Conservation (phyloP, 1,140 invertebrate species). For the Reticulitermes speratus region DNA sequence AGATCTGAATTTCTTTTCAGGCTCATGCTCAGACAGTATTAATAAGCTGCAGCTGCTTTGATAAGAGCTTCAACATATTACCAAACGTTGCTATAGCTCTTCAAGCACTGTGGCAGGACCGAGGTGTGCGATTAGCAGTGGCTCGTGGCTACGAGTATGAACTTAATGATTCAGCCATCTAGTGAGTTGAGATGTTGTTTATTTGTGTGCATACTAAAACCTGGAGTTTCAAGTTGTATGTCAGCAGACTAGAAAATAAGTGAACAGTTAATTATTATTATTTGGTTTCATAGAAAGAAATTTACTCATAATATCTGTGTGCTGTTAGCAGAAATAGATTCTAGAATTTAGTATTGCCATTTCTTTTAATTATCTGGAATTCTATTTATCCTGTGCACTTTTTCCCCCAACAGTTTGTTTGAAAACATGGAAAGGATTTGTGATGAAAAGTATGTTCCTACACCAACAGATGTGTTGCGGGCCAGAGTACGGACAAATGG, state of each 20-base stretch:
- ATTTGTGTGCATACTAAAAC: conserved; percentile 38
- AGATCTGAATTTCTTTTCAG: conserved; percentile 39
- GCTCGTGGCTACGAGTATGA: conserved; percentile 71
- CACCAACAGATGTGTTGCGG: conserved; percentile 68
- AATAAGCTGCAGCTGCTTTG: conserved; percentile 51
- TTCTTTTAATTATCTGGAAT: not conserved
- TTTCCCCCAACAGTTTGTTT: conserved; percentile 55
- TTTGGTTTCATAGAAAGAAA: not conserved
- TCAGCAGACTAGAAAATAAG: not conserved
- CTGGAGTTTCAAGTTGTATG: not conserved
- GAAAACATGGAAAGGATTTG: conserved; percentile 68
- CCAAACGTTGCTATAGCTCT: conserved; percentile 51
- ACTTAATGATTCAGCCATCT: conserved; percentile 73
- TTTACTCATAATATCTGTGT: too few species aligned
- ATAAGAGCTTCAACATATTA: conserved; percentile 52
- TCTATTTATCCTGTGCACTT: not conserved
- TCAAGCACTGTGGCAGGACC: conserved; percentile 56
- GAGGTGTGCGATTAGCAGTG: conserved; percentile 61
- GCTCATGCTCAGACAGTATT: conserved; percentile 52
- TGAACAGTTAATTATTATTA: not conserved
- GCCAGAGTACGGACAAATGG: conserved; percentile 73
- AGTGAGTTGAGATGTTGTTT: conserved; percentile 51
- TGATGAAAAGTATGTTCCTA: conserved; percentile 66
- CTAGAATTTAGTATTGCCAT: not conserved
- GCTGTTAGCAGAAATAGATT: not conserved